Evolutionary conservation across 2,113 vertebrate genomes (phyloP).

Genomic region (Corythornis vintsioides): DNA sequence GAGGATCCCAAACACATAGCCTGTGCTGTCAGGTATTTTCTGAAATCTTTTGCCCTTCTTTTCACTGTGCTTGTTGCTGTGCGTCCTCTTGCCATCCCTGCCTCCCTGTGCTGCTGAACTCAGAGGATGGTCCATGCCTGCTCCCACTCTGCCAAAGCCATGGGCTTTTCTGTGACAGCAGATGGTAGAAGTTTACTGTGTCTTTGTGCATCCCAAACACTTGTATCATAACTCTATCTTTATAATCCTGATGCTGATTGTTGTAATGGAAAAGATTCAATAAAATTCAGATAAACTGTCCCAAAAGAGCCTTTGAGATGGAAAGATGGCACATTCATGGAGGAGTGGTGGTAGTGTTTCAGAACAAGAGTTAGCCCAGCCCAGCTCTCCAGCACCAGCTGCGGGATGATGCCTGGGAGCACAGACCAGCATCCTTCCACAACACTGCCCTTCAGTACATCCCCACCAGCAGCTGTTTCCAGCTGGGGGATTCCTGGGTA

Average conservation of each 20-base stretch:
- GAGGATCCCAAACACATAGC: background rate
- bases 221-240: background rate
- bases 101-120: background rate
- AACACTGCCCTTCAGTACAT: background rate
- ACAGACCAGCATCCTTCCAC: no score
- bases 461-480: background rate
- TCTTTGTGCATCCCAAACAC: background rate
- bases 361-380: background rate
- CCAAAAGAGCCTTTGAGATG: background rate
- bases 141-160: background rate
- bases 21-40: background rate
- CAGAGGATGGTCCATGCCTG: rapidly evolving
- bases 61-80: background rate
- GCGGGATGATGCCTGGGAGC: background rate
- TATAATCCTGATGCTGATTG: background rate
- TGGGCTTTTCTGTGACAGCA: background rate
- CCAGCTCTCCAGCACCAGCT: background rate
- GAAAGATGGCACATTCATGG: background rate
- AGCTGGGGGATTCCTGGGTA: background rate
- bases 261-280: background rate
- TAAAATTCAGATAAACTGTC: background rate
- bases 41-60: background rate
- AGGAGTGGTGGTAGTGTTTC: background rate
- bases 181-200: background rate
- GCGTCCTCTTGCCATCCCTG: background rate